Evolutionary conservation across 2,113 vertebrate species (phyloP).

Genomic region (Pica pica): DNA sequence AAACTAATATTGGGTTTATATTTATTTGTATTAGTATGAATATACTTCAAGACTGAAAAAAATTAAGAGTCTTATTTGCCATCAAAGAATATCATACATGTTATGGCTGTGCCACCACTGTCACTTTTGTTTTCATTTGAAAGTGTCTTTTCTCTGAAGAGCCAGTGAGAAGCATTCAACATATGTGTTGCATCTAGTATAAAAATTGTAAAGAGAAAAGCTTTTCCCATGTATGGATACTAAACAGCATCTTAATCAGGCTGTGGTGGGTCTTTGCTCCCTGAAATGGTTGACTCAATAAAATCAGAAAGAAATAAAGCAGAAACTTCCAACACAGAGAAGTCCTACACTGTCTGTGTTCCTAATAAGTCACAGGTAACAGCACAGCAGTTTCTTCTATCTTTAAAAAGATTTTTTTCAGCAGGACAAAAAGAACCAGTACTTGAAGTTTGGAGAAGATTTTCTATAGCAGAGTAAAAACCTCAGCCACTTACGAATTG

Average conservation of each 20-base stretch:
- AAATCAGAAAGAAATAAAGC: background rate
- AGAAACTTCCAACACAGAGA: background rate
- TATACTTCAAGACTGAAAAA: background rate
- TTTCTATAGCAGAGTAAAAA: background rate
- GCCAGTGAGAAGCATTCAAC: background rate
- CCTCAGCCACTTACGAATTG: background rate
- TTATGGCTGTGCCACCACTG: background rate
- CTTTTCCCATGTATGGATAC: background rate
- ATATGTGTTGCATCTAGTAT: background rate
- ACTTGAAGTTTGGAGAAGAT: background rate
- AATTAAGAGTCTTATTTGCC: background rate
- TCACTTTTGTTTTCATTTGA: background rate
- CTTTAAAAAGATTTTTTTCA: background rate
- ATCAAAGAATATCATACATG: background rate
- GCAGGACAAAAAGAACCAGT: background rate
- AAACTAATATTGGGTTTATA: background rate
- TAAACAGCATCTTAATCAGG: background rate
- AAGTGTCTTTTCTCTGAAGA: background rate
- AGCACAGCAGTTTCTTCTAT: background rate
- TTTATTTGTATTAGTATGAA: background rate
- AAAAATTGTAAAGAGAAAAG: background rate
- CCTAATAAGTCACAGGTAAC: background rate
- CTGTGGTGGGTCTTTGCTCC: background rate
- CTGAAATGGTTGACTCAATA: background rate
- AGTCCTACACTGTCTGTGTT: background rate